Evolutionary conservation across 2,113 vertebrate genomes (phyloP).

Genomic region (Arenaria interpres): DNA sequence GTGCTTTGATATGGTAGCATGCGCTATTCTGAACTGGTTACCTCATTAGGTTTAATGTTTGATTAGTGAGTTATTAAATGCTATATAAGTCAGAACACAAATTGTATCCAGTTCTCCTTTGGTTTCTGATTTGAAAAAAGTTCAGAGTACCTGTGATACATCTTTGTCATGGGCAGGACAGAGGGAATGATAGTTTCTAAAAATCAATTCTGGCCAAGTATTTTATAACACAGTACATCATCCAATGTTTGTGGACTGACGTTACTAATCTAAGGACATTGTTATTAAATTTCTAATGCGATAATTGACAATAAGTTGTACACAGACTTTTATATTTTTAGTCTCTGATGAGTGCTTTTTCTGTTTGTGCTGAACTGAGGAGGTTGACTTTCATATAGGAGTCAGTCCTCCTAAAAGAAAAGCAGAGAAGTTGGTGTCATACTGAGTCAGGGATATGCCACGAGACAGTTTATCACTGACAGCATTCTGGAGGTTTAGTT

Average conservation of each 20-base stretch:
- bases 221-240: neutral
- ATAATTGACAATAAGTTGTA: neutral
- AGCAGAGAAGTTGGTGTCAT: neutral
- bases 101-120: neutral
- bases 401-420: neutral
- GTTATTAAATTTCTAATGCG: neutral
- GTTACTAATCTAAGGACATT: neutral
- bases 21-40: neutral
- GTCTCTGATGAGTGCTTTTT: neutral
- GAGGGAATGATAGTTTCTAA: neutral
- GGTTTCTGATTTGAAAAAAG: neutral
- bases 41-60: neutral
- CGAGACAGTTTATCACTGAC: neutral
- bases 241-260: neutral
- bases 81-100: neutral
- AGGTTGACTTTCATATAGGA: neutral
- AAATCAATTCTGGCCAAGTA: neutral
- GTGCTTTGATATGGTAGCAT: neutral
- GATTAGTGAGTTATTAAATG: neutral
- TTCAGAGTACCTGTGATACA: neutral
- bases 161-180: neutral
- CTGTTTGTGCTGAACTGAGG: neutral
- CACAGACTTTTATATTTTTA: neutral
- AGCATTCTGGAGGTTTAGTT: neutral
- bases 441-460: neutral